Evolutionary conservation across 1,140 invertebrate genomes (phyloP).

Genomic region (Mylabris phalerata): DNA sequence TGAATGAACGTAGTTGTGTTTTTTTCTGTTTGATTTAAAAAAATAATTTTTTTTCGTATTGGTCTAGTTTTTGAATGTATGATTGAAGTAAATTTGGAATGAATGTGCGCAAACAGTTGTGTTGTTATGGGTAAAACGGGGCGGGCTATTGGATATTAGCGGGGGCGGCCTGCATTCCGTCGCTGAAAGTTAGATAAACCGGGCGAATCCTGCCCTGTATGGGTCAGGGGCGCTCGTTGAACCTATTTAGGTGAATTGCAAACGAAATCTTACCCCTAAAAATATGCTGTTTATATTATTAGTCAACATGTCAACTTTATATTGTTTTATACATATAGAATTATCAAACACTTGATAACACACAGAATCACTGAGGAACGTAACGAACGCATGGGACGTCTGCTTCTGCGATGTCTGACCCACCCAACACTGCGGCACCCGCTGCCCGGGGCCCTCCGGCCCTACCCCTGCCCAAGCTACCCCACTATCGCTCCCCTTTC

Average conservation of each 20-base stretch:
- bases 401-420: conserved; percentile 39
- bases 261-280: conserved; percentile 9
- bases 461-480: conserved; percentile 32
- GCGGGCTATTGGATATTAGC: conserved; percentile 3
- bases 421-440: conserved; percentile 43
- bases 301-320: conserved; percentile 10
- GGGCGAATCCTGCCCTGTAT: too few relatives aligned
- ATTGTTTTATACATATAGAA: too few relatives aligned
- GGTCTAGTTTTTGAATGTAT: too few relatives aligned
- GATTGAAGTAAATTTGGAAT: conserved; percentile 7
- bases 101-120: conserved; percentile 14
- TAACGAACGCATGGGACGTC: conserved; percentile 28
- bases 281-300: background rate
- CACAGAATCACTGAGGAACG: conserved; percentile 7
- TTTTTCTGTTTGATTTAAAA: too few relatives aligned
- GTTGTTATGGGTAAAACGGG: background rate
- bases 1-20: too few relatives aligned
- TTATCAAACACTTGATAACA: too few relatives aligned
- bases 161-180: background rate
- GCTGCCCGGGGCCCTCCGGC: conserved; percentile 37
- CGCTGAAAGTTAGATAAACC: too few relatives aligned
- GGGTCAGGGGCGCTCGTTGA: too few relatives aligned
- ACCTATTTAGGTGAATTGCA: too few relatives aligned
- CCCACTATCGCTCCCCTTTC: conserved; percentile 28
- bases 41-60: too few relatives aligned